phyloP scores from a whole-genome alignment of 2,888 invertebrate genomes.

The Chymomyza caudatula region DNA sequence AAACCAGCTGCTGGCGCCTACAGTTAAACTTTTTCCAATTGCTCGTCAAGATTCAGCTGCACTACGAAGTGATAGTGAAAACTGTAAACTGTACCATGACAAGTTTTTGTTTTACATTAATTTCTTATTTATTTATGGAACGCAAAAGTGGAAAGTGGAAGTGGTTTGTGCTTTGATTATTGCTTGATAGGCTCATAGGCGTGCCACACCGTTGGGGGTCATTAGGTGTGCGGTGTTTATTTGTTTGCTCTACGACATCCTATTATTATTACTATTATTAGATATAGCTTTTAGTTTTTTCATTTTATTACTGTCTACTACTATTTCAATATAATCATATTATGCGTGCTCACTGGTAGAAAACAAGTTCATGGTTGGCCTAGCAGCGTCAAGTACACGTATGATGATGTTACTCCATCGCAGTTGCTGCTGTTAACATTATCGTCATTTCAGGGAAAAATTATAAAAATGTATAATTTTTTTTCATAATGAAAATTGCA shows the following conservation, averaged over 20 bases:
- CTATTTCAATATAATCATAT: neutral
- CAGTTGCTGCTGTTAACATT: constrained; percentile 5
- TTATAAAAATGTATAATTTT: constrained; percentile 40
- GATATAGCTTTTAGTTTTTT: neutral
- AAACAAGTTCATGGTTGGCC: constrained; percentile 63
- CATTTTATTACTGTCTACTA: neutral
- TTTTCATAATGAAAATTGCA: constrained; percentile 32
- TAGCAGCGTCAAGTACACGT: constrained; percentile 26
- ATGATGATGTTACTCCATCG: constrained; percentile 23
- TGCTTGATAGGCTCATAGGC: constrained; percentile 8
- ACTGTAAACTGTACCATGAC: constrained; percentile 46
- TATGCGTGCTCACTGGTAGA: constrained; percentile 47
- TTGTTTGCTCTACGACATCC: neutral
- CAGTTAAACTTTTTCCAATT: constrained; percentile 27
- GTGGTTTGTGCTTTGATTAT: constrained; percentile 20
- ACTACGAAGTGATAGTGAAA: constrained; percentile 56
- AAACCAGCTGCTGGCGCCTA: constrained; percentile 1
- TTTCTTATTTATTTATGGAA: constrained; percentile 60
- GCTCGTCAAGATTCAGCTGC: constrained; percentile 14
- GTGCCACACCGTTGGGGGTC: constrained; percentile 19
- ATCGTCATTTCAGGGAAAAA: constrained; percentile 43
- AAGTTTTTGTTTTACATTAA: constrained; percentile 49
- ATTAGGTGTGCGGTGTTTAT: constrained; percentile 21
- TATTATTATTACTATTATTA: neutral
- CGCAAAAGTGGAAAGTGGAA: constrained; percentile 55